Evolutionary conservation across 1,140 invertebrate genomes (phyloP), one percentile per base, ranked within the genome.

Genomic region (Aphelenchoides fujianensis): DNA sequence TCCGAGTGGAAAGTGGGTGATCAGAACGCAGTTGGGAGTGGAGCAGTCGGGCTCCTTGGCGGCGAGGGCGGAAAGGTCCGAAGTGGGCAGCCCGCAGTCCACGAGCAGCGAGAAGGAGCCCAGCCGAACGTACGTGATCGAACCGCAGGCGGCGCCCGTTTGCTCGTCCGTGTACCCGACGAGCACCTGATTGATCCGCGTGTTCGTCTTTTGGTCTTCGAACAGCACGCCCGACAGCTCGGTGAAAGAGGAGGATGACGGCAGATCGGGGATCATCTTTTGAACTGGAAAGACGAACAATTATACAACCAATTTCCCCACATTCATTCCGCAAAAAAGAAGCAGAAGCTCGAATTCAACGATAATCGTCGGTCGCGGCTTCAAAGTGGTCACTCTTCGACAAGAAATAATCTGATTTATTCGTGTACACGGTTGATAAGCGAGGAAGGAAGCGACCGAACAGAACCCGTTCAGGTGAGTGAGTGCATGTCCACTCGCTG

Each of bases 401-500:
- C n/a, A n/a, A n/a, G n/a, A n/a, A n/a, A n/a, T n/a, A n/a, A n/a
- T n/a, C n/a, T n/a, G n/a, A n/a, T n/a, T n/a, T n/a, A n/a, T n/a
- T n/a, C n/a, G n/a, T n/a, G n/a, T n/a, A n/a, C n/a, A n/a, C n/a
- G n/a, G n/a, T n/a, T n/a, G n/a, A n/a, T n/a, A n/a, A n/a, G n/a
- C n/a, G n/a, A n/a, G n/a, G n/a, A n/a, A n/a, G n/a, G n/a, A n/a
- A n/a, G n/a, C n/a, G n/a, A n/a, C n/a, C n/a, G n/a, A n/a, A 66
- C 36, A 66, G 53, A 12, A 66, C 31, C 63, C 31, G 12, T 66
- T 66, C 63, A 55, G 3, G 12, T 36, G 16, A 61, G 19, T 28
- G n/a, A 30, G 64, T 69, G 53, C 64, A 77, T 71, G 63, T 77
- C 75, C 57, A 75, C 73, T 35, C 75, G 70, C 34, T 79, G 75